Percentiles rank a stretch among this genome's conserved stretches.
Evolutionary conservation across 2,888 invertebrate species (phyloP).

Genomic region (Drosophila meridiana): DNA sequence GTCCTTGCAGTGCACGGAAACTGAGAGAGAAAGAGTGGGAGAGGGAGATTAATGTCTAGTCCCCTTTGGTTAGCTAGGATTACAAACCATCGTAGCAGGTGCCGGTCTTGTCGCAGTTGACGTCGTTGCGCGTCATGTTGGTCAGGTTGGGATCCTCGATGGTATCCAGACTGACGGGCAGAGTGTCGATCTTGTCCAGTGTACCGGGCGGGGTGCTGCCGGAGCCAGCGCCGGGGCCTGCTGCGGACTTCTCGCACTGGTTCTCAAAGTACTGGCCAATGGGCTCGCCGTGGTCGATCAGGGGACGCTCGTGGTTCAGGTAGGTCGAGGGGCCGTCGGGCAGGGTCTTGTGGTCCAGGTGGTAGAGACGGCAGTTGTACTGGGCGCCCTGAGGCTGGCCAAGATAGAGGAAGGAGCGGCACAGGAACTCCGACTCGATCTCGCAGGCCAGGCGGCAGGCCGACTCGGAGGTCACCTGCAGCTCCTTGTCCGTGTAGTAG

Average conservation of each 20-base stretch:
- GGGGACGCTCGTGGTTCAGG: slow-evolving; percentile 94
- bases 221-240: slow-evolving; percentile 42
- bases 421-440: slow-evolving; percentile 96
- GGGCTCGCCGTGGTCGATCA: slow-evolving; percentile 95
- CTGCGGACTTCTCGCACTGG: slow-evolving; percentile 90
- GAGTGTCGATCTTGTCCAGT: slow-evolving; percentile 86
- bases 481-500: slow-evolving; percentile 96
- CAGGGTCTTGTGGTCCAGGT: slow-evolving; percentile 95
- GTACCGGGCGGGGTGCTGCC: slow-evolving; percentile 77
- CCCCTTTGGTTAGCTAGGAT: neutral
- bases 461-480: slow-evolving; percentile 94
- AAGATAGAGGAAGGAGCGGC: slow-evolving; percentile 92
- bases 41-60: neutral
- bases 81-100: slow-evolving; percentile 96
- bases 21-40: slow-evolving; percentile 85
- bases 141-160: slow-evolving; percentile 90
- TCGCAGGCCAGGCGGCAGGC: slow-evolving; percentile 96
- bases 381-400: slow-evolving; percentile 89
- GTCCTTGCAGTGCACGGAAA: slow-evolving; percentile 97
- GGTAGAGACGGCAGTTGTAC: slow-evolving; percentile 96
- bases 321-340: slow-evolving; percentile 97
- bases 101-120: slow-evolving; percentile 97
- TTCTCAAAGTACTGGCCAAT: slow-evolving; percentile 96
- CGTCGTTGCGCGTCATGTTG: slow-evolving; percentile 91
- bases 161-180: slow-evolving; percentile 91